Conservation (phyloP, 37 sponge, comb jelly and placozoan species). For the Amphimedon queenslandica region DNA sequence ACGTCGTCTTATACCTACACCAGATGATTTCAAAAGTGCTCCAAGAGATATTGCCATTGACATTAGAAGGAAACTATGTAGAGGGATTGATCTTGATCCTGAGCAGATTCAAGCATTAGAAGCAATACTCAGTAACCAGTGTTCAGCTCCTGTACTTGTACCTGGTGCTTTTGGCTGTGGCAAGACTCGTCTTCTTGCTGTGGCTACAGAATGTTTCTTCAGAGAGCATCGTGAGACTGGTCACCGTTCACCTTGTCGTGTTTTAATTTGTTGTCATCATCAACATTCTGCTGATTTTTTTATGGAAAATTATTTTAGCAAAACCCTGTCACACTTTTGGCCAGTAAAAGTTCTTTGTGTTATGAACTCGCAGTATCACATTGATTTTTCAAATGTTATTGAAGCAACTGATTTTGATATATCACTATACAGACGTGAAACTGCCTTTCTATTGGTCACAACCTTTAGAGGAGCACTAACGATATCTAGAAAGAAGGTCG, state of each 20-base stretch:
- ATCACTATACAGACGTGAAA: not conserved
- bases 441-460: slow-evolving; percentile 20
- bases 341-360: not conserved
- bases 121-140: slow-evolving; percentile 7
- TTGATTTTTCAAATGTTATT: not conserved
- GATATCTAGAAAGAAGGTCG: not conserved
- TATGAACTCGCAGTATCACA: not conserved
- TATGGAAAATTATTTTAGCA: slow-evolving; percentile 54
- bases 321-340: not conserved
- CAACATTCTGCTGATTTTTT: slow-evolving; percentile 58
- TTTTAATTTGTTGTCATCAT: slow-evolving; percentile 65
- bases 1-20: not conserved
- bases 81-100: not conserved
- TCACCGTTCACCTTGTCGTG: not conserved
- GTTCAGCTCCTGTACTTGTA: slow-evolving; percentile 32
- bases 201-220: slow-evolving; percentile 50
- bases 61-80: too few species aligned
- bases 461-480: slow-evolving; percentile 28
- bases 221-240: too few species aligned
- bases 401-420: not conserved
- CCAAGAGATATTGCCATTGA: too few species aligned
- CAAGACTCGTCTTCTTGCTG: slow-evolving; percentile 52
- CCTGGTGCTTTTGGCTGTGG: slow-evolving; percentile 80
- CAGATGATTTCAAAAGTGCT: not conserved
- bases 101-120: slow-evolving; percentile 17